Conservation (phyloP, 2,888 invertebrate species). For the Cyaniris semiargus region DNA sequence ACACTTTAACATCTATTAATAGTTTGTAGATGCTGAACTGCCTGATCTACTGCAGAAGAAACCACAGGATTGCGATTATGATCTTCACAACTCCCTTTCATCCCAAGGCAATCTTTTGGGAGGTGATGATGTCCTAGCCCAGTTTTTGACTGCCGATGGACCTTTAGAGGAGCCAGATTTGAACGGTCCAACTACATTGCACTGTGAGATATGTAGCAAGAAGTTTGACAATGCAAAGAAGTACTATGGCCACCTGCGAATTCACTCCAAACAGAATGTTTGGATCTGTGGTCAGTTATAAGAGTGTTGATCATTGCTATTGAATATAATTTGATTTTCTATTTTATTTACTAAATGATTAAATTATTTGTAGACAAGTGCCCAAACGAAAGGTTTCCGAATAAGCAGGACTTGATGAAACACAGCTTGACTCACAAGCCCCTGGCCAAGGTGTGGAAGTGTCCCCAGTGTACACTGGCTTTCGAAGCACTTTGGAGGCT, state of each 20-base stretch:
- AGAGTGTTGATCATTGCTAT: not conserved
- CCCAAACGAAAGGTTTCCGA: constrained; percentile 65
- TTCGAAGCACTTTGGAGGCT: constrained; percentile 69
- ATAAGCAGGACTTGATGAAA: constrained; percentile 71
- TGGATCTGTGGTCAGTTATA: constrained; percentile 65
- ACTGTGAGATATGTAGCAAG: constrained; percentile 72
- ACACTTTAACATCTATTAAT: not conserved
- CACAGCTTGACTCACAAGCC: constrained; percentile 67
- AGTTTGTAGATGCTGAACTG: constrained; percentile 65
- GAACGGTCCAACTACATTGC: constrained; percentile 68
- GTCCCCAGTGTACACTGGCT: constrained; percentile 65
- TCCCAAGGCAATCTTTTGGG: constrained; percentile 55
- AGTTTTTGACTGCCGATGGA: constrained; percentile 67
- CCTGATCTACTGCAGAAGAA: constrained; percentile 55
- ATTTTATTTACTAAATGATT: not conserved
- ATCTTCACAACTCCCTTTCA: constrained; percentile 54
- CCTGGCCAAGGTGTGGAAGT: constrained; percentile 64
- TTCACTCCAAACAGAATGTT: constrained; percentile 70
- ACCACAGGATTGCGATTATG: constrained; percentile 57
- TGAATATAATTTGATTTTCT: not conserved
- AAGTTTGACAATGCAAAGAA: constrained; percentile 73
- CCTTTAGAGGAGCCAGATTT: constrained; percentile 70
- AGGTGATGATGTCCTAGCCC: constrained; percentile 67
- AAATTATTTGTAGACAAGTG: constrained; percentile 59
- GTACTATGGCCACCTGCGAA: constrained; percentile 71